phyloP scores from a whole-genome alignment of 2,888 invertebrate genomes.

The Octodonta nipae region DNA sequence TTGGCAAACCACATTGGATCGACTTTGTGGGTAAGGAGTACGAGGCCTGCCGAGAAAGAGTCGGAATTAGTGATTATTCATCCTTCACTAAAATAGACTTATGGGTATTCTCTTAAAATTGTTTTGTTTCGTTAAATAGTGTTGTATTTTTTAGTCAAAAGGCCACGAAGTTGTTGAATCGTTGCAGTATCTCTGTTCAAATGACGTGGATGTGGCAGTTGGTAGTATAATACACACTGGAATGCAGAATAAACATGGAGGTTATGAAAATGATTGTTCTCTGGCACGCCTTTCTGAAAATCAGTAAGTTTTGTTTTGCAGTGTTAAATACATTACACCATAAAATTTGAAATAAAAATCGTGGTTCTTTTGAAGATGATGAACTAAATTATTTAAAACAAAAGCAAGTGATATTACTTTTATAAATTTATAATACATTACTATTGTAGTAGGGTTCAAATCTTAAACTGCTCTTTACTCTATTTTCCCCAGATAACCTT shows the following conservation, averaged over 20 bases:
- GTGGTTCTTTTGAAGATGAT: too few relatives aligned
- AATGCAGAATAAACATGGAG: slow-evolving; percentile 89
- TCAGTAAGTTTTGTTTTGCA: slow-evolving; percentile 68
- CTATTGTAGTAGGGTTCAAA: too few relatives aligned
- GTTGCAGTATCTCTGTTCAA: slow-evolving; percentile 87
- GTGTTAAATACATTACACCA: too few relatives aligned
- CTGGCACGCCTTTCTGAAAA: slow-evolving; percentile 75
- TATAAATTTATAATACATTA: too few relatives aligned
- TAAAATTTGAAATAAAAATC: too few relatives aligned
- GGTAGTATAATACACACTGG: slow-evolving; percentile 94
- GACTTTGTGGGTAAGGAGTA: slow-evolving; percentile 79
- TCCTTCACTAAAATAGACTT: slow-evolving; percentile 93
- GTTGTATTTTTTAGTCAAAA: slow-evolving; percentile 50
- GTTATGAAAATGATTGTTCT: slow-evolving; percentile 97
- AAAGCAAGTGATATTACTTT: too few relatives aligned
- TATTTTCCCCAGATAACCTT: too few relatives aligned
- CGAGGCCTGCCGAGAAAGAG: slow-evolving; percentile 80
- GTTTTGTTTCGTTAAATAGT: slow-evolving; percentile 3
- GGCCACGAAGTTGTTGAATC: slow-evolving; percentile 77
- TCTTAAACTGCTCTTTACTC: too few relatives aligned
- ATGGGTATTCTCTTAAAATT: slow-evolving; percentile 47
- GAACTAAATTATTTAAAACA: too few relatives aligned
- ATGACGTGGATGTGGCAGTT: slow-evolving; percentile 86
- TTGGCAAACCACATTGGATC: slow-evolving; percentile 89
- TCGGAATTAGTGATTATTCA: slow-evolving; percentile 90